These are phyloP conservation scores for Rhimphoctona megacephalus DNA, from an alignment of 2,888 invertebrate genomes.

Conservation along the genomic window DNA sequence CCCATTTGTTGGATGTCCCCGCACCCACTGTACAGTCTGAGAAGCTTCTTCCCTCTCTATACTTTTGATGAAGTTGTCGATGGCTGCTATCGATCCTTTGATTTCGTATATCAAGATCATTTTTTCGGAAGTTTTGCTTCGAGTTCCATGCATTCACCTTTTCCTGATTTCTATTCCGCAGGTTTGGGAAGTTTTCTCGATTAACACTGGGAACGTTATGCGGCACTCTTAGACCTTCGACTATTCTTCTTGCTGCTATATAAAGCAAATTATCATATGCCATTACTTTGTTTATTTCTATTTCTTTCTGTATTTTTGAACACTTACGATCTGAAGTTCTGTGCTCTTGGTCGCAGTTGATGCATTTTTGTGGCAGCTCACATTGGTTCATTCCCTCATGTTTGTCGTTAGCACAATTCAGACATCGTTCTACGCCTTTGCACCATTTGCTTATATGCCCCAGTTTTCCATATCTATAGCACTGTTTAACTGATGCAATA, in stretches of 20 bases:
- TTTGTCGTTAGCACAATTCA: not conserved
- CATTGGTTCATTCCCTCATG: not conserved
- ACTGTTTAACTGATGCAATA: not conserved
- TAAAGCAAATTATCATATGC: not conserved
- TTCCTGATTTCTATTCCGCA: not conserved
- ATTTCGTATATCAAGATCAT: not conserved
- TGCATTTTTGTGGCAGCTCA: not conserved
- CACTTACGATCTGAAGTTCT: not conserved
- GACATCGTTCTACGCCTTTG: not conserved
- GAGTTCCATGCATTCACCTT: not conserved
- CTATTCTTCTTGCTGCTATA: not conserved
- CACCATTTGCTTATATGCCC: not conserved
- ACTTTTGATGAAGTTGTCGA: not conserved
- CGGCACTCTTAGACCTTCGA: not conserved
- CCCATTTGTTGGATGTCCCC: too few species aligned
- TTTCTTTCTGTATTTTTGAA: not conserved
- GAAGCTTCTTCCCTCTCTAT: not conserved
- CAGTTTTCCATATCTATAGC: not conserved
- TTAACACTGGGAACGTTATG: not conserved
- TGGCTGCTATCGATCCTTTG: not conserved
- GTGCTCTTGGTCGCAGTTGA: not conserved
- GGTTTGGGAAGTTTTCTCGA: not conserved
- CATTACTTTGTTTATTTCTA: not conserved
- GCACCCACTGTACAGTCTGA: not conserved
- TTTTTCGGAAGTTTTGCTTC: not conserved